Base-by-base conservation (phyloP, 2,888 invertebrate genomes). In the Gibbula magus region DNA sequence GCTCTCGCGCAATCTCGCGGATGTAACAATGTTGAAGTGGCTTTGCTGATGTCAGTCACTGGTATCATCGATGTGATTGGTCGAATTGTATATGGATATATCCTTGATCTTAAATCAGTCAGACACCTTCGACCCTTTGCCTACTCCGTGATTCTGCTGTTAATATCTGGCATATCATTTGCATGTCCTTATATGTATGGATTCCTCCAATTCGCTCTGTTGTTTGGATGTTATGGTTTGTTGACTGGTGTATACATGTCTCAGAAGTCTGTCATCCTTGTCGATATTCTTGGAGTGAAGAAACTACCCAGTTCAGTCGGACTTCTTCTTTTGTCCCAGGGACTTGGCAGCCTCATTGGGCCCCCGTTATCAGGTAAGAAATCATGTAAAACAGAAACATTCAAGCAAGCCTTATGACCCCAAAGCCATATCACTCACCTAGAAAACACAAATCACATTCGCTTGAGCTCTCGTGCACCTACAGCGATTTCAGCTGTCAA, bases 211-310 rank as follows among this genome's bases (percentile, higher is more conserved):
- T 84, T 89, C 77, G 82, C 81, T 20, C 32, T 87, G 2, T 54
- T 87, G 10, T 85, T 85, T 78, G 86, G 78, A 53, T 22, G 86
- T 10, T 90, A 88, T 80, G 89, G 90, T 0, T 22, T 89, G 0
- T 52, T 89, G 29, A 86, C 87, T 7, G 90, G 90, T 16, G 83
- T 85, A 8, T 90, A 88, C 70, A 84, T 90, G 5, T 88, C 89
- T 1, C 90, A 90, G 85, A 90, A 90, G 77, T 89, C 89, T 4
- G 89, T 90, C 0, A 83, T 90, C 0, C 80, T 89, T 22, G 89
- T 90, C 25, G 89, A 90, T 79, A 83, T 90, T 32, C 80, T 90
- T 25, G 90, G 90, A 25, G 84, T 86, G 39, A 86, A 89, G 75
- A 85, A 87, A 75, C 81, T 90, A 4, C 77, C 86, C n/a, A 89